Conservation (phyloP, 2,797 vertebrate species). For the Remorina albescens region DNA sequence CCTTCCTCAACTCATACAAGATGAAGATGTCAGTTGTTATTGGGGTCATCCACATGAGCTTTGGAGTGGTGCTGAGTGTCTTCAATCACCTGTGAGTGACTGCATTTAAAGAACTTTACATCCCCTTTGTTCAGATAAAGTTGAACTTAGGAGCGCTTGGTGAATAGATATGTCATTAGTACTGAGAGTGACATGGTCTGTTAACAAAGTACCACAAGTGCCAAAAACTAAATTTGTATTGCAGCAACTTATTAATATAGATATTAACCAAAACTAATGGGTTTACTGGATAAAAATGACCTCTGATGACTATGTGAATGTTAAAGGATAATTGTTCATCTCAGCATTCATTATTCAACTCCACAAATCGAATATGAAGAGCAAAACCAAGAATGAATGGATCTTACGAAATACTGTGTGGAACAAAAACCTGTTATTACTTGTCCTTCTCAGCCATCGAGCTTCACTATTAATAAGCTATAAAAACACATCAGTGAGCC, state of each 20-base stretch:
- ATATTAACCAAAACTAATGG: neutral
- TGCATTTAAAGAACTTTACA: neutral
- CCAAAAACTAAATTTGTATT: too few relatives aligned
- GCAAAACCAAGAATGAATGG: too few relatives aligned
- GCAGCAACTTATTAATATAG: too few relatives aligned
- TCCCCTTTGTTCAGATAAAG: neutral
- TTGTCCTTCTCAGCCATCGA: neutral
- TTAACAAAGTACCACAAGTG: neutral
- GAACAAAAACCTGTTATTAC: neutral
- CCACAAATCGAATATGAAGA: too few relatives aligned
- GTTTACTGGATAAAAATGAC: neutral
- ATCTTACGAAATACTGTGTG: neutral
- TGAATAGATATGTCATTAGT: too few relatives aligned
- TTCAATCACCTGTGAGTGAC: conserved; percentile 96
- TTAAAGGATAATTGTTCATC: too few relatives aligned
- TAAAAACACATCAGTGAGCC: neutral
- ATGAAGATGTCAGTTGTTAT: conserved; percentile 99
- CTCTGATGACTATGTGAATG: neutral
- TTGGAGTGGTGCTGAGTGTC: conserved; percentile 92
- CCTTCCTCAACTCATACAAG: conserved; percentile 98
- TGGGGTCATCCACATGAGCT: conserved; percentile 95
- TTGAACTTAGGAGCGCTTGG: neutral
- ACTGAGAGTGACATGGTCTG: neutral
- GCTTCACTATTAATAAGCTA: neutral
- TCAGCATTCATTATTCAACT: too few relatives aligned